Conservation (phyloP, 2,888 invertebrate species). For the Ypsolopha scabrella region DNA sequence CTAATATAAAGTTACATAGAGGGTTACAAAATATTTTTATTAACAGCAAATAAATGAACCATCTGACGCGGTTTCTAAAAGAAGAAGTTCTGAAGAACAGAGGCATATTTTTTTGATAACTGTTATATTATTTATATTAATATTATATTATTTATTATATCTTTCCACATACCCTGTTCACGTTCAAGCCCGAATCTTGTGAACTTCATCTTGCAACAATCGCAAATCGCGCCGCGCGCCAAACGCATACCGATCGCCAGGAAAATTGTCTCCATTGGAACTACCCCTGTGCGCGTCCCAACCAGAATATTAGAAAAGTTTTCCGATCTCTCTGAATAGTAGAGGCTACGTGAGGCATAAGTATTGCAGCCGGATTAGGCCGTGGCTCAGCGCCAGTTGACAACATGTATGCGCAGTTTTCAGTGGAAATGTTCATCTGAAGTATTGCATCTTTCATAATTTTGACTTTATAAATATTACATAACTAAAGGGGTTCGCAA, state of each 20-base stretch:
- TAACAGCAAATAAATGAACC: too few species aligned
- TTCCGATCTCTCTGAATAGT: conserved; percentile 61
- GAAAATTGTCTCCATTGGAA: conserved; percentile 30
- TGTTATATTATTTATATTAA: too few species aligned
- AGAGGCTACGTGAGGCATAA: conserved; percentile 56
- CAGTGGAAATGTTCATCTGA: conserved; percentile 28
- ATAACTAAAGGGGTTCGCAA: too few species aligned
- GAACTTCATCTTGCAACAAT: neutral
- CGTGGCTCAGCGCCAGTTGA: conserved; percentile 57
- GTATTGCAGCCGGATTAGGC: conserved; percentile 35
- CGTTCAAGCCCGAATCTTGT: neutral
- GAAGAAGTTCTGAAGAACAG: too few species aligned
- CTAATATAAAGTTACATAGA: too few species aligned
- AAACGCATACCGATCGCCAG: conserved; percentile 13
- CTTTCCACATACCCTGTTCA: too few species aligned
- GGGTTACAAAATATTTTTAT: too few species aligned
- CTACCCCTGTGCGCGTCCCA: conserved; percentile 39
- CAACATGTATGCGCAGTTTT: conserved; percentile 54
- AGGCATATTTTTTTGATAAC: too few species aligned
- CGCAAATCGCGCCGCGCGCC: neutral
- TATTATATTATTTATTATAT: too few species aligned
- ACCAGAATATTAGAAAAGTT: conserved; percentile 66
- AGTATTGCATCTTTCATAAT: too few species aligned
- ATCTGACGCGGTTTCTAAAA: too few species aligned
- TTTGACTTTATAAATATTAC: too few species aligned